Conservation (phyloP, 2,888 invertebrate genomes). For the Brenthis daphne region DNA sequence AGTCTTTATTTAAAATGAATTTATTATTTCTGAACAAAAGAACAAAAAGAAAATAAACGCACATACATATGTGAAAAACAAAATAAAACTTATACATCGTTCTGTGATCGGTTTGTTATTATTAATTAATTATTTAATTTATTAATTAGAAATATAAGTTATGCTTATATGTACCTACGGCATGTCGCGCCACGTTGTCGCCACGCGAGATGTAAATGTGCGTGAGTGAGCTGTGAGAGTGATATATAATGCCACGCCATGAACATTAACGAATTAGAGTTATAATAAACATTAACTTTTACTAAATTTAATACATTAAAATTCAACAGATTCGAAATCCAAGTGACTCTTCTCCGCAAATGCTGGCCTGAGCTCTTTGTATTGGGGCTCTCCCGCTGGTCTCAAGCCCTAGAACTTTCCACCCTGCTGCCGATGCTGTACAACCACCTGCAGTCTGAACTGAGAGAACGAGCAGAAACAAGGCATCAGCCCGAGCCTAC, state of each 20-base stretch:
- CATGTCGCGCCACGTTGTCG: not conserved
- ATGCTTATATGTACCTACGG: too few relatives aligned
- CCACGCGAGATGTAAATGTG: not conserved
- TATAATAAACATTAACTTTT: too few relatives aligned
- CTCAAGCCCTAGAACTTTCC: constrained; percentile 87
- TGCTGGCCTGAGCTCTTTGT: constrained; percentile 97
- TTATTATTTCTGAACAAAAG: too few relatives aligned
- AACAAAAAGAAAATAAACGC: too few relatives aligned
- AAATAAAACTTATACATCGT: too few relatives aligned
- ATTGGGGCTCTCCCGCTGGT: constrained; percentile 93
- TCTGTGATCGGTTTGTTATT: too few relatives aligned
- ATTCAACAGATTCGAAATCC: constrained; percentile 86
- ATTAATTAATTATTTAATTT: too few relatives aligned
- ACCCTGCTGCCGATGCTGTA: constrained; percentile 92
- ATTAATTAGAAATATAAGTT: too few relatives aligned
- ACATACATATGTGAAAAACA: too few relatives aligned
- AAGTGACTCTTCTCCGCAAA: constrained; percentile 91
- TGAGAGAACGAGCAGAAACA: constrained; percentile 56
- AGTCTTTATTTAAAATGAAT: too few relatives aligned
- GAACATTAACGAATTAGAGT: too few relatives aligned
- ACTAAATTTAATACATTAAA: too few relatives aligned
- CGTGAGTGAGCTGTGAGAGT: not conserved
- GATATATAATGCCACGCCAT: not conserved
- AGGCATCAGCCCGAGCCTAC: constrained; percentile 36
- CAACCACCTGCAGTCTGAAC: constrained; percentile 89